phyloP scores from a whole-genome alignment of 2,797 vertebrate species.

The Phataginus tetradactyla region DNA sequence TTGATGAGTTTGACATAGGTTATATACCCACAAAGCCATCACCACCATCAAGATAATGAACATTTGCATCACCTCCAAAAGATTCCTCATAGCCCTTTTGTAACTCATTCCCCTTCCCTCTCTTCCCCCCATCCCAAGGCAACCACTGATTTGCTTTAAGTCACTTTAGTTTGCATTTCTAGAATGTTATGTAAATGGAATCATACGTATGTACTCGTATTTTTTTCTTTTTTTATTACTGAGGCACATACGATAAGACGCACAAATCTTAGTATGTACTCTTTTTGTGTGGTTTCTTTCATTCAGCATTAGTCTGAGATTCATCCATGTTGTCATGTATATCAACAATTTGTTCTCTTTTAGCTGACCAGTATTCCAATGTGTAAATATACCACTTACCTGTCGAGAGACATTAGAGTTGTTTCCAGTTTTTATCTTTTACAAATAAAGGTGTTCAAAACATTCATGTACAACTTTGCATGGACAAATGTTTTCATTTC shows the following conservation, averaged over 20 bases:
- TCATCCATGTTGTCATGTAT: not conserved
- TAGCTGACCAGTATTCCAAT: not conserved
- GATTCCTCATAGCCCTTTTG: not conserved
- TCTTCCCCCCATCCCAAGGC: not conserved
- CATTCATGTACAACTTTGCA: not conserved
- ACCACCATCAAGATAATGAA: constrained; percentile 21
- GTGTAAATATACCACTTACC: not conserved
- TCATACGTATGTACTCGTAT: not conserved
- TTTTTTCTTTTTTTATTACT: no score
- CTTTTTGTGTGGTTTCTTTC: constrained; percentile 26
- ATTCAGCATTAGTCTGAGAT: constrained; percentile 45
- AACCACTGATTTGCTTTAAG: constrained; percentile 17
- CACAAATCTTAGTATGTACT: no score
- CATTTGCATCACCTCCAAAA: not conserved
- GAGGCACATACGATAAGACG: no score
- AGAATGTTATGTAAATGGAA: not conserved
- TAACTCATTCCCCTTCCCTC: not conserved
- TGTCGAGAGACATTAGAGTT: not conserved
- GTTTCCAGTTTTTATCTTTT: constrained; percentile 16
- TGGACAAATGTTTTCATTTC: not conserved
- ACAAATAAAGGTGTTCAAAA: constrained; percentile 14
- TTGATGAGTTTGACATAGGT: constrained; percentile 3
- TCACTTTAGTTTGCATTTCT: constrained; percentile 37
- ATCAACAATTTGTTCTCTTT: constrained; percentile 2
- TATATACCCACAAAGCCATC: not conserved